phyloP scores from a whole-genome alignment of 2,113 vertebrate species.

The Synchiropus splendidus region DNA sequence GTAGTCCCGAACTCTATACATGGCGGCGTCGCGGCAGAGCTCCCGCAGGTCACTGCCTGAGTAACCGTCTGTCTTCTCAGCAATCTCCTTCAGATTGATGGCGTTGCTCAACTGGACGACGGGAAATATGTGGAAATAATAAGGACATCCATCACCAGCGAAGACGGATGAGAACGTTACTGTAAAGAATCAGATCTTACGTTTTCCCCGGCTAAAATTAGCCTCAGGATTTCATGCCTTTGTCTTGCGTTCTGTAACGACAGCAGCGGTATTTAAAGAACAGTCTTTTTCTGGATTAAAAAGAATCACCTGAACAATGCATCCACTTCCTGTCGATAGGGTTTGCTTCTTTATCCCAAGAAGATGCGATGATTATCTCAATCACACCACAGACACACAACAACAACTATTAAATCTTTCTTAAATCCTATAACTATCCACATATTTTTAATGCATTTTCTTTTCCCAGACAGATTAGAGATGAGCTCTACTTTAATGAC shows the following conservation, averaged over 20 bases:
- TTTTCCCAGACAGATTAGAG: too few relatives aligned
- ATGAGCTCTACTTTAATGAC: too few relatives aligned
- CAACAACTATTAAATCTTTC: too few relatives aligned
- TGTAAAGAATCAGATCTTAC: conserved; percentile 42
- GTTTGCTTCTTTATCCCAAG: too few relatives aligned
- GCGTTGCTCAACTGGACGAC: conserved; percentile 62
- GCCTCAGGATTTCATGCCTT: conserved; percentile 67
- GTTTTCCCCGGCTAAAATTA: conserved; percentile 70
- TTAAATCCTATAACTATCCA: too few relatives aligned
- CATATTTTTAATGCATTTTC: too few relatives aligned
- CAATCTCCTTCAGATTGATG: conserved; percentile 68
- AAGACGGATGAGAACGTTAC: neutral
- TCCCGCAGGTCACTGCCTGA: conserved; percentile 72
- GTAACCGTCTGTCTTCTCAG: conserved; percentile 62
- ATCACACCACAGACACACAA: too few relatives aligned
- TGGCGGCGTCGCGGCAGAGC: conserved; percentile 68
- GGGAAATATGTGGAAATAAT: conserved; percentile 1
- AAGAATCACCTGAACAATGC: neutral
- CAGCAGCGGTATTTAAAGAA: too few relatives aligned
- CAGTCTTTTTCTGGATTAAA: neutral
- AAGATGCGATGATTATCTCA: too few relatives aligned
- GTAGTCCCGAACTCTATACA: conserved; percentile 70
- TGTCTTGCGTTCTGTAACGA: conserved; percentile 58
- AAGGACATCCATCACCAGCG: neutral
- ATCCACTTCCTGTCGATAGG: neutral